A percentile compares a stretch with the other conserved stretches of the same genome.
Conservation (phyloP, 2,797 vertebrate genomes). For the Spheniscus humboldti region DNA sequence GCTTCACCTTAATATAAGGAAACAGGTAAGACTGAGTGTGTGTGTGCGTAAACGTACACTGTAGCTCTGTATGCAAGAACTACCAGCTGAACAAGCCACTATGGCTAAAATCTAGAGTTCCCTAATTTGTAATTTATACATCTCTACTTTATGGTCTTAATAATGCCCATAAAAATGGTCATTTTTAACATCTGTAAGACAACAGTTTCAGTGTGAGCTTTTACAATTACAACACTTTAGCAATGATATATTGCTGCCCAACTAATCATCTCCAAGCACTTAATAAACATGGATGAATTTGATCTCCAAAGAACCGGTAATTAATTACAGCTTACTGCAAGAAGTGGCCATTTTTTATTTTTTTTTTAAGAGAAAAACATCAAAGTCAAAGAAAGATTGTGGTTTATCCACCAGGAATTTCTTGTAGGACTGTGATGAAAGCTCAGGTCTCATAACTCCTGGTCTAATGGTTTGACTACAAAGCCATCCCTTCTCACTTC, state of each 20-base stretch:
- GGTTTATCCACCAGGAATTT: slow-evolving; percentile 4
- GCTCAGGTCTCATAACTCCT: not conserved
- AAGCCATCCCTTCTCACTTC: not conserved
- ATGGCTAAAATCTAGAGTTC: not conserved
- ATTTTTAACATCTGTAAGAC: not conserved
- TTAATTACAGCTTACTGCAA: slow-evolving; percentile 1
- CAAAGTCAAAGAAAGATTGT: not conserved
- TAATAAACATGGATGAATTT: not conserved
- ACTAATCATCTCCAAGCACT: not conserved
- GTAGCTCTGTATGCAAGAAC: not conserved
- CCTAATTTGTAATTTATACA: not conserved
- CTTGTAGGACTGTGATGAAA: not conserved
- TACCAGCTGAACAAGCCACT: not conserved
- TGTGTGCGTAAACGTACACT: not conserved
- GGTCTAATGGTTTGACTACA: not conserved
- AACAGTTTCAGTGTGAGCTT: not conserved
- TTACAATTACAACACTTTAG: not conserved
- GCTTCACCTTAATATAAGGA: not conserved
- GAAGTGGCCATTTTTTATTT: not conserved
- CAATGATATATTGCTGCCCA: not conserved
- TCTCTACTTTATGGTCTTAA: not conserved
- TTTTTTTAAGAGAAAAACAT: not conserved
- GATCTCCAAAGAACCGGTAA: not conserved
- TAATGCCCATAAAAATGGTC: not conserved
- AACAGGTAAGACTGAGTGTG: not conserved